Base-by-base conservation (phyloP, 2,797 vertebrate genomes). In the Tympanoctomys barrerae region DNA sequence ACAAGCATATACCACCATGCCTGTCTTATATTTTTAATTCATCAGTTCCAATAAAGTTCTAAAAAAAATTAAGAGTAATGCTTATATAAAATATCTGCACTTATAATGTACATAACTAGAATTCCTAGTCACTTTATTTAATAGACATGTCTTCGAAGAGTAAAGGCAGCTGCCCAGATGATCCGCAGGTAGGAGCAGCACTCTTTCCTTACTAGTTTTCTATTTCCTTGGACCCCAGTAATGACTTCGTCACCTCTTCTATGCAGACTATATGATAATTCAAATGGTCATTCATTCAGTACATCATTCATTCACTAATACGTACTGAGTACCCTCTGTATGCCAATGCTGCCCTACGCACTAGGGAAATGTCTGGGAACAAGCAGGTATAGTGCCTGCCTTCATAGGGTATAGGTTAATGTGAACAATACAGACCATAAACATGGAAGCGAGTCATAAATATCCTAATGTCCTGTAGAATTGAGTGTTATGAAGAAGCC, bases 371-470 rank as follows among this genome's bases (percentile, higher is more conserved):
- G 39, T 33, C 68, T 49, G 64, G 28, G 49, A 80, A 61, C 36
- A 6, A 42, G 49, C 70, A 19, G 19, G 24, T 28, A 22, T 8
- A 39, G 28, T 21, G n/a, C 21, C 42, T 79, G 39, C 49, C 64
- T 4, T 66, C 39, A 4, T 9, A 31, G 46, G 36, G 8, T 36
- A 9, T n/a, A 21, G 0, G 0, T 46, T 81, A 77, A 31, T n/a
- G 73, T 21, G 31, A 61, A 64, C n/a, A 11, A 46, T 16, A 22
- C 31, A 1, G 22, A 57, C 42, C 59, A 33, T 4, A 1, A 68
- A 54, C 21, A 4, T 18, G 0, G 0, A 31, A 75, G 52, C 39
- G 33, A 49, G 1, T 7, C 64, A 31, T 24, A 0, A 3, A 3
- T 3, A 13, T 1, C 5, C 8, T 28, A 24, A 42, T 0, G 19